Evolutionary conservation across 2,113 vertebrate species (phyloP).

Genomic region (Tragelaphus scriptus): DNA sequence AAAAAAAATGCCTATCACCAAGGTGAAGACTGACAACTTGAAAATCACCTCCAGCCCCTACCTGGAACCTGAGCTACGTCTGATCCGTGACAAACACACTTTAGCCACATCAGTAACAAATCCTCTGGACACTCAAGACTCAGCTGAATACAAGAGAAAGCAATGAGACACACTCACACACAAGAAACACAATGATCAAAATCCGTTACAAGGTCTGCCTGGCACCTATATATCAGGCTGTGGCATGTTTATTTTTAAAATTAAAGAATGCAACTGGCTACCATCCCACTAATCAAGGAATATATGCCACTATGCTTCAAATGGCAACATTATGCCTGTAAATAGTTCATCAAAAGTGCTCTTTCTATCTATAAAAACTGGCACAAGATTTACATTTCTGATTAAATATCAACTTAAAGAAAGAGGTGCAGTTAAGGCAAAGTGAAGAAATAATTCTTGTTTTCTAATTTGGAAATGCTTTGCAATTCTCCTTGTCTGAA

Average conservation of each 20-base stretch:
- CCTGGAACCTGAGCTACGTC: constrained; percentile 8
- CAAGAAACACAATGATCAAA: constrained; percentile 31
- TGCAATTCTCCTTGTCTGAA: constrained; percentile 74
- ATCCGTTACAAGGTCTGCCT: constrained; percentile 50
- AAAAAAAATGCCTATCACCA: constrained; percentile 69
- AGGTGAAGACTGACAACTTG: constrained; percentile 47
- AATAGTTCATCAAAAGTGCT: constrained; percentile 18
- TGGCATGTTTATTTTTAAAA: constrained; percentile 65
- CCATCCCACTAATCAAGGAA: constrained; percentile 32
- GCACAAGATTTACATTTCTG: constrained; percentile 73
- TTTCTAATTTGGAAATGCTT: constrained; percentile 72
- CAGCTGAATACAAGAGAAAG: constrained; percentile 42
- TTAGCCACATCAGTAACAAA: constrained; percentile 54
- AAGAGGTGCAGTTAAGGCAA: constrained; percentile 66
- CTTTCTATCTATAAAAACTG: constrained; percentile 64
- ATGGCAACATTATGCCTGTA: neutral
- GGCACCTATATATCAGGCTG: constrained; percentile 41
- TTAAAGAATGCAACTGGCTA: constrained; percentile 53
- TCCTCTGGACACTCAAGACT: constrained; percentile 3
- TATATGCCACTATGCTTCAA: neutral
- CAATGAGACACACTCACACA: neutral
- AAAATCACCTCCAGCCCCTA: constrained; percentile 49
- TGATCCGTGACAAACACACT: neutral
- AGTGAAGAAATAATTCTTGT: constrained; percentile 70
- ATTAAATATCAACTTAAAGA: constrained; percentile 66